A percentile compares a stretch with the other conserved stretches of the same genome.
These are phyloP conservation scores for Zelostemma sp. DNA, from an alignment of 1,140 invertebrate genomes.

Conservation along the genomic window DNA sequence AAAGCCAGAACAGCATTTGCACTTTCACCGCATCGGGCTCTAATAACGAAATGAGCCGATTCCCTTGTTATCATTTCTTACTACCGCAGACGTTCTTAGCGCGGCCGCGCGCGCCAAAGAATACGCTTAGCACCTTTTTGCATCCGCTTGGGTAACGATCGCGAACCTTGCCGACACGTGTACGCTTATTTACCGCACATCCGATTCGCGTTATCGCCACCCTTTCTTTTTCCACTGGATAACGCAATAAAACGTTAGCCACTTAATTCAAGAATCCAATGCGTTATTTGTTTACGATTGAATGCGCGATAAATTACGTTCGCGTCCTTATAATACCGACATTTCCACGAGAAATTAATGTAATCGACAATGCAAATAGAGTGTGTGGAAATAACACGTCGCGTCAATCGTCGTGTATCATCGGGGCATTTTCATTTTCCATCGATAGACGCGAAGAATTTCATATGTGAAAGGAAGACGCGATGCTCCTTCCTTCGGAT, in stretches of 20 bases:
- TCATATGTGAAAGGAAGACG: slow-evolving; percentile 52
- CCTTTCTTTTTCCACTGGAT: not conserved
- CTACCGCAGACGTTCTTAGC: slow-evolving; percentile 8
- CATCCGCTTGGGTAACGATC: slow-evolving; percentile 61
- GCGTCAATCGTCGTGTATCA: slow-evolving; percentile 29
- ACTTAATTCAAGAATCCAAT: no score
- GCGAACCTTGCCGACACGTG: slow-evolving; percentile 25
- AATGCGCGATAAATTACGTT: not conserved
- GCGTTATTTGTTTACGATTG: no score
- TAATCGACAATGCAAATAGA: slow-evolving; percentile 40
- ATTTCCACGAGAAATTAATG: slow-evolving; percentile 34
- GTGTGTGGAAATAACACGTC: slow-evolving; percentile 42
- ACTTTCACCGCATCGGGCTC: slow-evolving; percentile 46
- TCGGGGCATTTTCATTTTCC: slow-evolving; percentile 36
- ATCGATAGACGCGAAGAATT: slow-evolving; percentile 40
- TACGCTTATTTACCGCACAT: slow-evolving; percentile 43
- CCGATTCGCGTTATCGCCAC: slow-evolving; percentile 11
- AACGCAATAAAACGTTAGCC: not conserved
- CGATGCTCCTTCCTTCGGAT: slow-evolving; percentile 49
- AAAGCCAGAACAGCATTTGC: slow-evolving; percentile 30
- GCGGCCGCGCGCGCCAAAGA: slow-evolving; percentile 35
- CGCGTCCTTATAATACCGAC: slow-evolving; percentile 7
- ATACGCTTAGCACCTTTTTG: slow-evolving; percentile 65
- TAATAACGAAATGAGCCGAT: slow-evolving; percentile 28
- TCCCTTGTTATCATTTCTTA: slow-evolving; percentile 11